Evolutionary conservation across 2,888 invertebrate genomes (phyloP).

Genomic region (Ctena decussata): DNA sequence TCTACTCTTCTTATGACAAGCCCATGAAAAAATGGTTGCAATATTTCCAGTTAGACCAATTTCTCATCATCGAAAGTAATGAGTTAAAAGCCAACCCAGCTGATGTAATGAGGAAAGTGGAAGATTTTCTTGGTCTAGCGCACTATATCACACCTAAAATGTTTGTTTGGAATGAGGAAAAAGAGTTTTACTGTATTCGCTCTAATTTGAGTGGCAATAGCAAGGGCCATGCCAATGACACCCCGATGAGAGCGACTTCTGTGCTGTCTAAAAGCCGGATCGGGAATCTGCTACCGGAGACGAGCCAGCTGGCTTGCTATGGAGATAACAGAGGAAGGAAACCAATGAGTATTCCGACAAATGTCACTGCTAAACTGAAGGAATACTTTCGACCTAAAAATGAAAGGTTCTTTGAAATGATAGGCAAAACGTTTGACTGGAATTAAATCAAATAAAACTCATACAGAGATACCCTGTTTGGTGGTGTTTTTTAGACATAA

Average conservation of each 20-base stretch:
- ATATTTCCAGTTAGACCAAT: constrained; percentile 95
- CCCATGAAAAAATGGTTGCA: constrained; percentile 97
- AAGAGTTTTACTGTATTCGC: constrained; percentile 96
- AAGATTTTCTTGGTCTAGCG: constrained; percentile 79
- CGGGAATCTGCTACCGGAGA: too few species aligned
- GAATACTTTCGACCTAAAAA: constrained; percentile 83
- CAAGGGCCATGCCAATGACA: too few species aligned
- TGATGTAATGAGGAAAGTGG: constrained; percentile 75
- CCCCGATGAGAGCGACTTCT: too few species aligned
- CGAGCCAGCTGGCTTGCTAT: constrained; percentile 95
- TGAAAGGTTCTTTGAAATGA: constrained; percentile 90
- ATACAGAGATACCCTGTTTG: too few species aligned
- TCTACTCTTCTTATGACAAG: constrained; percentile 86
- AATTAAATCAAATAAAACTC: too few species aligned
- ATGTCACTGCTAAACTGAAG: constrained; percentile 86
- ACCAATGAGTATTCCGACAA: constrained; percentile 95
- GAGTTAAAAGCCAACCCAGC: constrained; percentile 76
- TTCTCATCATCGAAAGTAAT: constrained; percentile 94
- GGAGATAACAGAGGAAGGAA: constrained; percentile 95
- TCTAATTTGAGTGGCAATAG: constrained; percentile 85
- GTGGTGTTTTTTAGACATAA: too few species aligned
- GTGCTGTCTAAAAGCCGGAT: too few species aligned
- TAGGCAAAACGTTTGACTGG: constrained; percentile 97
- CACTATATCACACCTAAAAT: constrained; percentile 89
- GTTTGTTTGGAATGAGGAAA: too few species aligned